Conservation (phyloP, 1,140 invertebrate genomes). For the Dendrolimus punctatus region DNA sequence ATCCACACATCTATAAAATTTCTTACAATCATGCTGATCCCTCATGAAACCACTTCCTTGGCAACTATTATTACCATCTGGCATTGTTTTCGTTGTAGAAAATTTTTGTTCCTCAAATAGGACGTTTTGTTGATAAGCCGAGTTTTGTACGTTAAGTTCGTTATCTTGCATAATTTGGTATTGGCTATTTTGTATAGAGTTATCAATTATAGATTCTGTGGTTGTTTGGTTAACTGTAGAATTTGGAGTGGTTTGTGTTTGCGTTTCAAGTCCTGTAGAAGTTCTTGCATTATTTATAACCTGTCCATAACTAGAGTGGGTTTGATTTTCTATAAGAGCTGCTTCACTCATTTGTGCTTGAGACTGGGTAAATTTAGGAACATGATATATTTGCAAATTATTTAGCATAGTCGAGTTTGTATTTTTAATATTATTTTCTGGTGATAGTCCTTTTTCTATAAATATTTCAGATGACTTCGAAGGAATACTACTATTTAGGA, state of each 20-base stretch:
- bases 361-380: constrained; percentile 22
- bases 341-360: constrained; percentile 29
- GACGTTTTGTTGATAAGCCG: constrained; percentile 13
- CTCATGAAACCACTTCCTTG: constrained; percentile 72
- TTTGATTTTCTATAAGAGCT: constrained; percentile 22
- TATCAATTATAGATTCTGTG: too few relatives aligned
- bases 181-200: too few relatives aligned
- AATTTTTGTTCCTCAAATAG: constrained; percentile 15
- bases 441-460: not conserved
- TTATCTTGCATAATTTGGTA: constrained; percentile 14
- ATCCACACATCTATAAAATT: constrained; percentile 81
- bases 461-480: not conserved
- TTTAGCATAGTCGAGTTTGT: constrained; percentile 14
- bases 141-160: constrained; percentile 9
- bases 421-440: not conserved
- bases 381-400: constrained; percentile 24
- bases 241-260: constrained; percentile 14
- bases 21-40: constrained; percentile 75
- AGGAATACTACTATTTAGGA: not conserved
- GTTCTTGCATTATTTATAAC: constrained; percentile 17
- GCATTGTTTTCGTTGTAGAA: constrained; percentile 12
- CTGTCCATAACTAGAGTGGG: constrained; percentile 18
- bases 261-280: constrained; percentile 8
- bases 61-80: constrained; percentile 35
- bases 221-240: not conserved